Percentiles rank a stretch among this genome's conserved stretches.
Evolutionary conservation across 2,113 vertebrate genomes (phyloP).

Genomic region (Rhea americana): DNA sequence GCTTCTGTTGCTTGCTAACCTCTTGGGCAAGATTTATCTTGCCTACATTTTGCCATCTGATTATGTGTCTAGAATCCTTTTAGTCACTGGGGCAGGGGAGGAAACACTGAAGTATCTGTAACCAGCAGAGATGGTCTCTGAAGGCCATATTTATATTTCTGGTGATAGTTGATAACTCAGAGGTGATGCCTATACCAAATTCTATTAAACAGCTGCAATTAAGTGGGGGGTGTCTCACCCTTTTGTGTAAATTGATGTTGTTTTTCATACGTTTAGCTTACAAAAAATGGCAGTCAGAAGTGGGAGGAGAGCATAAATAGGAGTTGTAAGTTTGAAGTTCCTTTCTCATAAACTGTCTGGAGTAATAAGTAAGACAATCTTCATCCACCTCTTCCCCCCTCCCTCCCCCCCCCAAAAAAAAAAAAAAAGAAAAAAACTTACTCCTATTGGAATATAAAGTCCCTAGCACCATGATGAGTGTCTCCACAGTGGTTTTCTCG

Average conservation of each 20-base stretch:
- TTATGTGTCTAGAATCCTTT: background rate
- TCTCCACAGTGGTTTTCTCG: slow-evolving; percentile 9
- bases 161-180: background rate
- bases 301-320: background rate
- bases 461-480: background rate
- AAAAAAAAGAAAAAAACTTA: background rate
- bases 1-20: background rate
- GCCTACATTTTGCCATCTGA: background rate
- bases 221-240: background rate
- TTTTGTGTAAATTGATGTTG: background rate
- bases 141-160: background rate
- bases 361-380: background rate
- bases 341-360: background rate
- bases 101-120: background rate
- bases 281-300: background rate
- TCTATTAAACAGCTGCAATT: background rate
- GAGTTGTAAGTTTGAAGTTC: background rate
- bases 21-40: background rate
- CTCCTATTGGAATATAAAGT: background rate
- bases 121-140: background rate
- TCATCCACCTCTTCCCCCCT: background rate
- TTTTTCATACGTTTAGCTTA: background rate
- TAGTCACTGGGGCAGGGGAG: background rate
- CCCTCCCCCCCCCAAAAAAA: too few relatives aligned
- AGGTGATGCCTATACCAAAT: background rate